phyloP scores from a whole-genome alignment of 2,797 vertebrate species.

The Schizothorax lantsangensis region DNA sequence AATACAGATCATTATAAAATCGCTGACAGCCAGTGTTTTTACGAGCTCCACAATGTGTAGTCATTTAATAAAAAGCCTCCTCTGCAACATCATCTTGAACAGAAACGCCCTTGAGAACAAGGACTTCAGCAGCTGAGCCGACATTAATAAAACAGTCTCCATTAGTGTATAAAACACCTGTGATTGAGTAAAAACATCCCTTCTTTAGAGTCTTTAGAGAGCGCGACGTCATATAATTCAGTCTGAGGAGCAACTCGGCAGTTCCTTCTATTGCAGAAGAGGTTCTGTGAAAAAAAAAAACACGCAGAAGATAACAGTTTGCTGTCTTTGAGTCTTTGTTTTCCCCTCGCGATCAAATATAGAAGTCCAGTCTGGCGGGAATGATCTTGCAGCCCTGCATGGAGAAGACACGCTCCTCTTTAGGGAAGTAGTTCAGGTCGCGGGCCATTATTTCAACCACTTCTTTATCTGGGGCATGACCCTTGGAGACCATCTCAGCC shows the following conservation, averaged over 20 bases:
- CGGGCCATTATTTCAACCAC: slow-evolving; percentile 79
- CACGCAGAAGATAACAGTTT: slow-evolving; percentile 6
- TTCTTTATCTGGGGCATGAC: background rate
- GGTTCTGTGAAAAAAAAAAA: background rate
- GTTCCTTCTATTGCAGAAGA: background rate
- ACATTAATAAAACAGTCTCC: slow-evolving; percentile 8
- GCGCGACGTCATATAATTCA: background rate
- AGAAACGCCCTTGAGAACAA: slow-evolving; percentile 30
- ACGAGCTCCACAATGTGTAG: background rate
- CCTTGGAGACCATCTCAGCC: slow-evolving; percentile 82
- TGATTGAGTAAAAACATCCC: slow-evolving; percentile 36
- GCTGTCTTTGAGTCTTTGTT: background rate
- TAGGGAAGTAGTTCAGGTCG: slow-evolving; percentile 89
- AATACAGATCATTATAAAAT: slow-evolving; percentile 2
- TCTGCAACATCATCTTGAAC: background rate
- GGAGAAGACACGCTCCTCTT: slow-evolving; percentile 83
- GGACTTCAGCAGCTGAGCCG: background rate
- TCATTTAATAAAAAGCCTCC: slow-evolving; percentile 30
- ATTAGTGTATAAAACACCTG: background rate
- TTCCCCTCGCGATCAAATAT: slow-evolving; percentile 59
- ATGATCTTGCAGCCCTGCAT: slow-evolving; percentile 94
- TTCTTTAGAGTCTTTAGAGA: slow-evolving; percentile 4
- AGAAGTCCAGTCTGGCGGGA: slow-evolving; percentile 84
- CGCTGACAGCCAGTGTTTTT: background rate
- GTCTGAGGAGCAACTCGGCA: background rate